Evolutionary conservation across 2,888 invertebrate species (phyloP), one percentile per base, ranked within the genome.

Genomic region (Athrips mouffetella): DNA sequence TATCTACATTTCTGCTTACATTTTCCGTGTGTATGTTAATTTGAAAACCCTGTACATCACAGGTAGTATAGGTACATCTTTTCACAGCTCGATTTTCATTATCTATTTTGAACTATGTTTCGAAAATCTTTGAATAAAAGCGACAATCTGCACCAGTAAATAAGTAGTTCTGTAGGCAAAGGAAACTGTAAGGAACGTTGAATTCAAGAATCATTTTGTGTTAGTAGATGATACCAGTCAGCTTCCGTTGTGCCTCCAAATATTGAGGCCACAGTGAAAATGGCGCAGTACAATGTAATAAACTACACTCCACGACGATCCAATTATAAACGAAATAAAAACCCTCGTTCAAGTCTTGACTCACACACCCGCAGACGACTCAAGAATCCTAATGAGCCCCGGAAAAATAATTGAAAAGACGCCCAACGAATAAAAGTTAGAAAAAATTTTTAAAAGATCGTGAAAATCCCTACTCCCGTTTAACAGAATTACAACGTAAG

Each of bases 211-310:
- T n/a, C n/a, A n/a, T n/a, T n/a, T n/a, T n/a, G n/a, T n/a, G n/a
- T n/a, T n/a, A n/a, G n/a, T 67, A 61, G n/a, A 60, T 59, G 53
- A 55, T 54, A 53, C 58, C 63, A 58, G 8, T 8, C 59, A 58
- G 51, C 54, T 53, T 58, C 54, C 50, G 52, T 55, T 48, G 63
- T 60, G n/a, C n/a, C n/a, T n/a, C n/a, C n/a, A n/a, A 70, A 69
- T 70, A 65, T 60, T 53, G 51, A 29, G 47, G 57, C 62, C 59
- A 51, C 58, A 63, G 67, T 67, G 69, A 70, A 73, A 71, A 78
- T 74, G 75, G 67, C 63, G 64, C 57, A 60, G 58, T 58, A 58
- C 58, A 65, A 69, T 68, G 66, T 69, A 73, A 75, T 71, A 69
- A 65, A 67, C 60, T 62, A 62, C 60, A 64, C 65, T 67, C 68